Evolutionary conservation across 2,113 vertebrate species (phyloP).

Genomic region (Callospermophilus lateralis): DNA sequence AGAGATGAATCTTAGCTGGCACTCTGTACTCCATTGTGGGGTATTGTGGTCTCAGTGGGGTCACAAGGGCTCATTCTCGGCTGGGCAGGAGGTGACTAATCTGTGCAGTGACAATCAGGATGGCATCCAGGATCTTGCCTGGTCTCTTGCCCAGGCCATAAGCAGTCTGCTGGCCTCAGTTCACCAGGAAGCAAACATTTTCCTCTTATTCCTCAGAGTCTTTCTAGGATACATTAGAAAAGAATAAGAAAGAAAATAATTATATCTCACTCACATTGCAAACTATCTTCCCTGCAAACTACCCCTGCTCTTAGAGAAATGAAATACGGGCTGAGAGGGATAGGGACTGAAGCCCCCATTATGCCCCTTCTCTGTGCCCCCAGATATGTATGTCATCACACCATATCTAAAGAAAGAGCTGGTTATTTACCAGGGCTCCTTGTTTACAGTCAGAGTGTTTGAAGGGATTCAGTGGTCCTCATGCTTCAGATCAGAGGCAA

Average conservation of each 20-base stretch:
- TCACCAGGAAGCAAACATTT: neutral
- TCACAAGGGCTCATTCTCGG: neutral
- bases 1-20: neutral
- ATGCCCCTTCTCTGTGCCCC: neutral
- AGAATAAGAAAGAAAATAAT: neutral
- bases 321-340: neutral
- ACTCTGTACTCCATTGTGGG: fast-evolving
- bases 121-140: neutral
- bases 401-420: neutral
- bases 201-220: neutral
- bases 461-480: neutral
- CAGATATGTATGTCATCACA: fast-evolving
- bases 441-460: too few species aligned
- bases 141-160: neutral
- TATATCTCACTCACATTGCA: neutral
- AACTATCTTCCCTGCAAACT: neutral
- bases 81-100: neutral
- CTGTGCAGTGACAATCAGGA: neutral
- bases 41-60: fast-evolving
- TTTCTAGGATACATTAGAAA: neutral
- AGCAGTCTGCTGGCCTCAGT: neutral
- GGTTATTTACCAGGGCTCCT: neutral
- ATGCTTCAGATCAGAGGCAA: neutral
- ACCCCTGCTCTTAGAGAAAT: neutral
- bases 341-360: neutral